phyloP scores from a whole-genome alignment of 2,888 invertebrate species.

The Suillia variegata region DNA sequence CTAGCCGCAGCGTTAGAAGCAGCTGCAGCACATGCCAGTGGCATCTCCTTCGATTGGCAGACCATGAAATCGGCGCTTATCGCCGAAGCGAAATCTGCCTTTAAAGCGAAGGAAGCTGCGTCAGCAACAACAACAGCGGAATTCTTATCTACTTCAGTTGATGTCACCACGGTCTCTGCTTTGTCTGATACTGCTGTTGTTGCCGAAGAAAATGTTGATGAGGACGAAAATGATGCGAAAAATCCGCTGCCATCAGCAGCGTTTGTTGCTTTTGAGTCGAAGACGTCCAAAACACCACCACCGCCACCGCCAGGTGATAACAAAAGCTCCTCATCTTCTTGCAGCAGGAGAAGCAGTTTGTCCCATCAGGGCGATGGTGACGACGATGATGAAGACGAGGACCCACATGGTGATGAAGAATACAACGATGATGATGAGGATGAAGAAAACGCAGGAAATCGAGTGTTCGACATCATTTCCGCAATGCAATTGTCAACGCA shows the following conservation, averaged over 20 bases:
- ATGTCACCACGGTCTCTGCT: not conserved
- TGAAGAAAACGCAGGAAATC: not conserved
- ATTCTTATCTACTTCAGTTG: no score
- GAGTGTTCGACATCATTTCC: not conserved
- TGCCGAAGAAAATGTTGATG: not conserved
- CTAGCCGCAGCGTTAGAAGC: conserved; percentile 36
- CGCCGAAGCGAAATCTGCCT: conserved; percentile 14
- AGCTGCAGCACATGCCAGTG: conserved; percentile 32
- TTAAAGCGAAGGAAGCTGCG: conserved; percentile 8
- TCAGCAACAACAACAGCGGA: not conserved
- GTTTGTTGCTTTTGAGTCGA: not conserved
- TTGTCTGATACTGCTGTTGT: not conserved
- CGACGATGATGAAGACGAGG: conserved; percentile 8
- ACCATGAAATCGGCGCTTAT: conserved; percentile 18
- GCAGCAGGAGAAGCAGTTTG: conserved; percentile 6
- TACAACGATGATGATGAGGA: not conserved
- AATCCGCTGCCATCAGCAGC: not conserved
- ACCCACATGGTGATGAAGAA: not conserved
- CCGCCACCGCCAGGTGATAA: not conserved
- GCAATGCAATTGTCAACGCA: not conserved
- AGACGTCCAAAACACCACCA: not conserved
- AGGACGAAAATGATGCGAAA: not conserved
- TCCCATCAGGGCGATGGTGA: conserved; percentile 8
- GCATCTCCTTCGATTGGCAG: conserved; percentile 22
- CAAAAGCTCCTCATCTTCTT: not conserved